Base-by-base conservation (phyloP, 2,113 vertebrate genomes). In the Tragelaphus scriptus region DNA sequence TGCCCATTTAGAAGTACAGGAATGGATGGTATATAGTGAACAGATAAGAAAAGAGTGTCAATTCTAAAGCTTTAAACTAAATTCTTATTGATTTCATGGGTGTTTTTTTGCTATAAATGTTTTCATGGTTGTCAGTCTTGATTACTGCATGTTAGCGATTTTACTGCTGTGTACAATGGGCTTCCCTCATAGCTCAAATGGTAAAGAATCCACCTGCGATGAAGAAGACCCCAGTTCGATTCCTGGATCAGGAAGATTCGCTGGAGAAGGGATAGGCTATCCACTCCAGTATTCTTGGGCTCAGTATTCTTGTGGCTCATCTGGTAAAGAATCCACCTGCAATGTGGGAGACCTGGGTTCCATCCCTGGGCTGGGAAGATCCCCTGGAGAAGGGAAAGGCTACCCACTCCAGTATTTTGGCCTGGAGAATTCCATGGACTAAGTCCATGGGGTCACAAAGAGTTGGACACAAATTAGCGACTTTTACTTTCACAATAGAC, bases 51-150 rank as follows among this genome's bases (percentile, higher is more conserved):
- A 56, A 80, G 80, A 85, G 40, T 63, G 47, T 86, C 16, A 47
- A 51, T 85, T 95, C 23, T 90, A 51, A 95, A 92, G 85, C 85
- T 95, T 95, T 88, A 53, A 51, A 91, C 89, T 91, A 87, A 84
- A 95, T 97, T 85, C 28, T 51, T 84, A 93, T 36, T 95, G 96
- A 94, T 53, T 11, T 58, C 80, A 90, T 21, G 53, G 81, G 61
- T 88, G 47, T 91, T 95, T 82, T 92, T 88, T 71, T 85, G 59
- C 65, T 65, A 10, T 51, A 63, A 68, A 53, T 81, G 49, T 92
- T 75, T 61, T 75, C 89, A 85, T n/a, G 85, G 71, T 85, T 91
- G 55, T 90, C 91, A 94, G 86, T 93, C 77, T 95, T 86, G 47
- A 25, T 94, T 59, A 53, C 44, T n/a, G 16, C 14, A 63, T 44